Evolutionary conservation across 1,140 invertebrate genomes (phyloP).

Genomic region (Pseudoatta argentina): DNA sequence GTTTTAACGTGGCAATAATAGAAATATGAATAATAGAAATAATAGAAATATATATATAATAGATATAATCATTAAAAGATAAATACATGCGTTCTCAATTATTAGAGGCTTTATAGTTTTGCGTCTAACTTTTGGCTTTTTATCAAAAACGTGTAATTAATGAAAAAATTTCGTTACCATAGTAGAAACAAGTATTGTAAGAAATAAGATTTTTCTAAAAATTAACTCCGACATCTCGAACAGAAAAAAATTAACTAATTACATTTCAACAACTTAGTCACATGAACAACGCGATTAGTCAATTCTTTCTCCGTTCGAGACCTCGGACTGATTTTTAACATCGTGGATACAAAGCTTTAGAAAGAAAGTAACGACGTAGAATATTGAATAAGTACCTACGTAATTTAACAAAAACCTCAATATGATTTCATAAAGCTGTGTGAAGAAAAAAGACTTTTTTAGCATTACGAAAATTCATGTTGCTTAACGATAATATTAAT

Average conservation of each 20-base stretch:
- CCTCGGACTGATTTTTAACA: too few relatives aligned
- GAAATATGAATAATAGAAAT: neutral
- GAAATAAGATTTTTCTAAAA: neutral
- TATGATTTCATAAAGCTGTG: neutral
- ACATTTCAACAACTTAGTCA: too few relatives aligned
- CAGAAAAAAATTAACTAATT: too few relatives aligned
- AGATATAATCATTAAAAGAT: conserved; percentile 32
- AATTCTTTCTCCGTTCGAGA: too few relatives aligned
- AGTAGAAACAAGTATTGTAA: neutral
- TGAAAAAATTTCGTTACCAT: neutral
- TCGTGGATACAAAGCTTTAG: too few relatives aligned
- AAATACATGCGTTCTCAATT: conserved; percentile 46
- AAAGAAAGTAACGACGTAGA: neutral
- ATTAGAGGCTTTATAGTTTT: conserved; percentile 30
- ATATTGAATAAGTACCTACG: conserved; percentile 6
- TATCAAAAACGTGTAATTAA: neutral
- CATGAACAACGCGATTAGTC: too few relatives aligned
- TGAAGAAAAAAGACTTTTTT: neutral
- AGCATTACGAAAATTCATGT: neutral
- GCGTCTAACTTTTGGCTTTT: conserved; percentile 39
- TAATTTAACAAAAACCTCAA: neutral
- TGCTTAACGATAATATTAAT: neutral
- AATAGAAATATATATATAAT: too few relatives aligned
- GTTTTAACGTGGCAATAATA: conserved; percentile 38
- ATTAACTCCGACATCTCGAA: too few relatives aligned